Evolutionary conservation across 2,797 vertebrate species (phyloP).

Genomic region (Chlorospingus semifuscus): DNA sequence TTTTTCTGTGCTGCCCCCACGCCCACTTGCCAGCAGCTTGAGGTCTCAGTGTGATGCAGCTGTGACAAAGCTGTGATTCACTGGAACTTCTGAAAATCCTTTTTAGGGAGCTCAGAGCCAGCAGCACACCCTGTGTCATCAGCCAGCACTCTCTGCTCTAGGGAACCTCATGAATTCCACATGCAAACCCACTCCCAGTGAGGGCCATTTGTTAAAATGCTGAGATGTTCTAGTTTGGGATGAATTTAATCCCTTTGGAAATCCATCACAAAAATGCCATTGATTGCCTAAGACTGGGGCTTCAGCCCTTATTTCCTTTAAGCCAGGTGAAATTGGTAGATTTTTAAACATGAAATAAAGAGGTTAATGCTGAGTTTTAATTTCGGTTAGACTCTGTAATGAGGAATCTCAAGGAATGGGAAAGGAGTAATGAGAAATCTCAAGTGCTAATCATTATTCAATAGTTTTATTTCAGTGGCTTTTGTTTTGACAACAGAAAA

Average conservation of each 20-base stretch:
- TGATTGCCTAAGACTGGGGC: not conserved
- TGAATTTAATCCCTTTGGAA: not conserved
- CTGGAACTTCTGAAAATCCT: not conserved
- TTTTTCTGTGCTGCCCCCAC: not conserved
- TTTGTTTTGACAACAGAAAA: not conserved
- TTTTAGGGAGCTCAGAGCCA: not conserved
- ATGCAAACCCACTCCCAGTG: not conserved
- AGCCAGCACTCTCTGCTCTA: not conserved
- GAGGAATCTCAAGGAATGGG: not conserved
- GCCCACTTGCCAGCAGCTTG: not conserved
- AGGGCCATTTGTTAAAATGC: not conserved
- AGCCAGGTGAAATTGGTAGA: not conserved
- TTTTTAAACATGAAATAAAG: not conserved
- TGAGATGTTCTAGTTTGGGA: not conserved
- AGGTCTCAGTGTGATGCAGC: not conserved
- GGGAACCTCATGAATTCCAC: not conserved
- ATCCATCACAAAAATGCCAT: not conserved
- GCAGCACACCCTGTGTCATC: fast-evolving
- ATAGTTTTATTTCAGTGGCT: not conserved
- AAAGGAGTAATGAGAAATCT: not conserved
- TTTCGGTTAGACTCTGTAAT: not conserved
- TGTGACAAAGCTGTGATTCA: not conserved
- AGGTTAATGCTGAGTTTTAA: not conserved
- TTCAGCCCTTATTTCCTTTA: not conserved
- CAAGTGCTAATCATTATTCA: not conserved